Evolutionary conservation across 2,113 vertebrate species (phyloP).

Genomic region (Colistium nudipinnis): DNA sequence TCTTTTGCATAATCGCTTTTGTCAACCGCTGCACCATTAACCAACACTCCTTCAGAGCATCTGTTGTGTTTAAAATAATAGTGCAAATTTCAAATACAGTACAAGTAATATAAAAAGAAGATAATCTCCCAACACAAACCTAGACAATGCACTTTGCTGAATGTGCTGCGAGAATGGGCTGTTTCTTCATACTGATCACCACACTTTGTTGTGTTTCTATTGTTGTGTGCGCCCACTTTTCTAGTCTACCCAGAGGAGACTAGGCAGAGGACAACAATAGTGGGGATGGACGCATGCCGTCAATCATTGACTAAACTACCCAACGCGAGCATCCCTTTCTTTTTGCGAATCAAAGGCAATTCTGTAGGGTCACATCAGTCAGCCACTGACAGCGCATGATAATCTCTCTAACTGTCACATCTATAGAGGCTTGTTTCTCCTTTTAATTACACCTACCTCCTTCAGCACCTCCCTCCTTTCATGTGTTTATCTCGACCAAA

Average conservation of each 20-base stretch:
- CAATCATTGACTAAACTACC: slow-evolving; percentile 61
- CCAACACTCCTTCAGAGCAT: slow-evolving; percentile 13
- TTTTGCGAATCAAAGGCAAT: slow-evolving; percentile 59
- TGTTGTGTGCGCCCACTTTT: slow-evolving; percentile 28
- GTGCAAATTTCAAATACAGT: background rate
- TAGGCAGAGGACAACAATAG: slow-evolving; percentile 49
- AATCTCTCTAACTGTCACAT: slow-evolving; percentile 57
- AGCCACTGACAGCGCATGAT: slow-evolving; percentile 68
- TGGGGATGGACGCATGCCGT: slow-evolving; percentile 52
- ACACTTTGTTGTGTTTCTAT: slow-evolving; percentile 19
- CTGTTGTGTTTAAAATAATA: slow-evolving; percentile 7
- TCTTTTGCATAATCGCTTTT: slow-evolving; percentile 33
- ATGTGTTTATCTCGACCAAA: slow-evolving; percentile 19
- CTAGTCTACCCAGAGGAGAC: slow-evolving; percentile 25
- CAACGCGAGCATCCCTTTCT: slow-evolving; percentile 36
- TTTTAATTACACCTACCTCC: slow-evolving; percentile 57
- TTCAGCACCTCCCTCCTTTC: slow-evolving; percentile 39
- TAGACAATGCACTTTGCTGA: slow-evolving; percentile 4
- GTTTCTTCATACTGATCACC: slow-evolving; percentile 19
- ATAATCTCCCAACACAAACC: background rate
- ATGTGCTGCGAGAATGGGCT: slow-evolving; percentile 3
- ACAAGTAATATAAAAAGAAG: background rate
- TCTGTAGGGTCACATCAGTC: slow-evolving; percentile 66
- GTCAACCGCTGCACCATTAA: slow-evolving; percentile 8
- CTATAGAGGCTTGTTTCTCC: slow-evolving; percentile 40